phyloP scores from a whole-genome alignment of 2,797 vertebrate genomes.

The Nasua narica region DNA sequence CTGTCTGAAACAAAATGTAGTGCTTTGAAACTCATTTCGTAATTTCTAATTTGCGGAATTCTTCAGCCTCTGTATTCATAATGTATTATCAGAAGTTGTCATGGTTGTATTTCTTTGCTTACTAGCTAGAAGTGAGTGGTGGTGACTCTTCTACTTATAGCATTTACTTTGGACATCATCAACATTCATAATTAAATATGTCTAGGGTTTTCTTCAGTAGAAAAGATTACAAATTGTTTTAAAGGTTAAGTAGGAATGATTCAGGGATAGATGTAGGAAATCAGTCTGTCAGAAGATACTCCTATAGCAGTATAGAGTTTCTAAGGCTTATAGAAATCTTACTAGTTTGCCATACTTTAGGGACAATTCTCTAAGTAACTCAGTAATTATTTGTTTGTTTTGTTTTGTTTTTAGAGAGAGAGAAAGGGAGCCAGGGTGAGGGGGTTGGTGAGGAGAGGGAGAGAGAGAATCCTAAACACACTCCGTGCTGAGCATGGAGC shows the following conservation, averaged over 20 bases:
- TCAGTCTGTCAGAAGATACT: background rate
- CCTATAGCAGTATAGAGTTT: background rate
- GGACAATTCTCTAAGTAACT: background rate
- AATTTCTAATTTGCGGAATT: background rate
- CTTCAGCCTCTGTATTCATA: background rate
- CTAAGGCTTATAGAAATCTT: background rate
- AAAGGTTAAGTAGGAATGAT: background rate
- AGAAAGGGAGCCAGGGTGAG: no score
- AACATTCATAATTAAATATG: background rate
- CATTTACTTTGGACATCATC: background rate
- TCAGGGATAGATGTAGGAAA: background rate
- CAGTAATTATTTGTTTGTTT: background rate
- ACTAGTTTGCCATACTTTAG: background rate
- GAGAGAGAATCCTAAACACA: background rate
- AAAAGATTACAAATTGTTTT: background rate
- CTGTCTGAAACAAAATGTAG: background rate
- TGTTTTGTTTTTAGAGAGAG: no score
- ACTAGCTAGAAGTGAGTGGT: background rate
- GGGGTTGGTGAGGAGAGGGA: no score
- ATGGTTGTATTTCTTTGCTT: background rate
- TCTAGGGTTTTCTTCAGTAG: background rate
- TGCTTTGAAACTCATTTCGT: background rate
- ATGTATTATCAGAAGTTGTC: background rate
- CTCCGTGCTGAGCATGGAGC: background rate
- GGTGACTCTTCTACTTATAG: background rate